Percentiles rank a stretch among this genome's conserved stretches.
Conservation (phyloP, 2,888 invertebrate genomes). For the Lasius fuliginosus region DNA sequence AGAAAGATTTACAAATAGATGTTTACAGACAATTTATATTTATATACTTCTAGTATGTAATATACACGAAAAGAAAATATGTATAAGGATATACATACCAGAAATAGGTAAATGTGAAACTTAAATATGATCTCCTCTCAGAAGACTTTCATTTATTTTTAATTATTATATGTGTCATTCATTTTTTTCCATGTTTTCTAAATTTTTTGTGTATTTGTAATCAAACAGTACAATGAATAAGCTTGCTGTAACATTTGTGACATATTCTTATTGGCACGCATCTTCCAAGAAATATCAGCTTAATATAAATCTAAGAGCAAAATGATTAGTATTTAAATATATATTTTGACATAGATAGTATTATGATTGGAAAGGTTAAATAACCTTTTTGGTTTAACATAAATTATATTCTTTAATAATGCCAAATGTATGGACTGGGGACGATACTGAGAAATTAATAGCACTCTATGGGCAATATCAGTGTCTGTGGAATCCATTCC, state of each 20-base stretch:
- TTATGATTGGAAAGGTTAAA: constrained; percentile 51
- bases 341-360: background rate
- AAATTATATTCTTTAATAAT: constrained; percentile 60
- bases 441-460: constrained; percentile 73
- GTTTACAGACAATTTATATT: constrained; percentile 38
- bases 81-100: constrained; percentile 26
- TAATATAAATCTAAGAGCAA: background rate
- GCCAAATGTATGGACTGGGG: constrained; percentile 75
- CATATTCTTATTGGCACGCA: background rate
- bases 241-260: constrained; percentile 10
- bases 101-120: constrained; percentile 2
- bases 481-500: constrained; percentile 78
- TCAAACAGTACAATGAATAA: constrained; percentile 21
- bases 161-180: constrained; percentile 18
- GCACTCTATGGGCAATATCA: constrained; percentile 76
- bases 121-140: background rate
- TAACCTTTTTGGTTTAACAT: constrained; percentile 58
- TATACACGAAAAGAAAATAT: constrained; percentile 4
- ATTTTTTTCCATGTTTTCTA: constrained; percentile 34
- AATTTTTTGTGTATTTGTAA: constrained; percentile 28
- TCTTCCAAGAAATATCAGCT: background rate
- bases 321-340: background rate
- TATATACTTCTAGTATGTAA: constrained; percentile 29
- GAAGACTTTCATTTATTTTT: constrained; percentile 34
- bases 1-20: constrained; percentile 22